phyloP scores from a whole-genome alignment of 2,113 vertebrate species.

The Heterochromis multidens region DNA sequence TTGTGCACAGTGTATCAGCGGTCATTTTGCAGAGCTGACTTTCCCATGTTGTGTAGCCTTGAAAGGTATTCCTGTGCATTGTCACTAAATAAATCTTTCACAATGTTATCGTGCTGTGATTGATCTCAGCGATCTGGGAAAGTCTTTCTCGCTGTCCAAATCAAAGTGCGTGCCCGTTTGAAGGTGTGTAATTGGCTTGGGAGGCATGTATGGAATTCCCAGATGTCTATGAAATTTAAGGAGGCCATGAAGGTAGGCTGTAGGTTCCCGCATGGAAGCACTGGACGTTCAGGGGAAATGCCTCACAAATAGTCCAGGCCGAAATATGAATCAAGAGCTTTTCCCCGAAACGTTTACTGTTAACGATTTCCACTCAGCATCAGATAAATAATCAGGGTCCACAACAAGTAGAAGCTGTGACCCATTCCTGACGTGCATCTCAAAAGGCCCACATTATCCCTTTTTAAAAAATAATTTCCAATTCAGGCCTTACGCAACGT shows the following conservation, averaged over 20 bases:
- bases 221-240: constrained; percentile 93
- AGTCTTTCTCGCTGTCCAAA: constrained; percentile 77
- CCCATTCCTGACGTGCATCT: not conserved
- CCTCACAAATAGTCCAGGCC: not conserved
- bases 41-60: not conserved
- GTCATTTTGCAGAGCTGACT: not conserved
- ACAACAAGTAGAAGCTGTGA: not conserved
- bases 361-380: not conserved
- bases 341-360: not conserved
- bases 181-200: constrained; percentile 95
- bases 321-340: not conserved
- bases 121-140: constrained; percentile 62
- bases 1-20: not conserved
- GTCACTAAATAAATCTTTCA: constrained; percentile 30
- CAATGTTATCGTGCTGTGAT: constrained; percentile 21
- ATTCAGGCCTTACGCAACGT: not conserved
- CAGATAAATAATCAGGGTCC: not conserved
- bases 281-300: not conserved
- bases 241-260: constrained; percentile 81
- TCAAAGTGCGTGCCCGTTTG: constrained; percentile 85
- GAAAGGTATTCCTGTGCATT: not conserved
- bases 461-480: not conserved
- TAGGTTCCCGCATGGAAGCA: not conserved
- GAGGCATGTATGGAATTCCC: constrained; percentile 94
- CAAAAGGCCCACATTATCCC: not conserved